phyloP scores from a whole-genome alignment of 2,797 vertebrate species.

The Mormyrops attenuatus region DNA sequence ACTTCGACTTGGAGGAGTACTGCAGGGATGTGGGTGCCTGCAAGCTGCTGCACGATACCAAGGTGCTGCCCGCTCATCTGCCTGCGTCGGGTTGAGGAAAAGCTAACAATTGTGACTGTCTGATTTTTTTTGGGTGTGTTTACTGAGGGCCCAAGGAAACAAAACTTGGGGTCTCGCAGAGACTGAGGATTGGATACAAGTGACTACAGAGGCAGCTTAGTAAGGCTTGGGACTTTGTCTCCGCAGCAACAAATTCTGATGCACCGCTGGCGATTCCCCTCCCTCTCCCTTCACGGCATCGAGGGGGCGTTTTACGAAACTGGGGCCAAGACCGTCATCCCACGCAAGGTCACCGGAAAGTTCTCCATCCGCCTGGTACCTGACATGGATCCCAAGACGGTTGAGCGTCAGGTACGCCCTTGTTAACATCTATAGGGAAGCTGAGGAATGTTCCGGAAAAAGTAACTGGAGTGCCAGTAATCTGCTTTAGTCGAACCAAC shows the following conservation, averaged over 20 bases:
- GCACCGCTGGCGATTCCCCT: conserved; percentile 93
- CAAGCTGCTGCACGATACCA: conserved; percentile 70
- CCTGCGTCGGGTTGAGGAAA: neutral
- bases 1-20: conserved; percentile 85
- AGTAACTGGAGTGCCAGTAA: neutral
- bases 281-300: conserved; percentile 90
- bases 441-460: neutral
- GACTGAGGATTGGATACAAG: neutral
- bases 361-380: conserved; percentile 95
- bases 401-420: conserved; percentile 71
- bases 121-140: neutral
- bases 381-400: conserved; percentile 82
- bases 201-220: neutral
- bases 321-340: conserved; percentile 91
- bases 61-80: conserved; percentile 56
- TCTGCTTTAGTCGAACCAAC: neutral
- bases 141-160: neutral
- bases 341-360: conserved; percentile 89
- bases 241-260: conserved; percentile 80
- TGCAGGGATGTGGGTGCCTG: conserved; percentile 71
- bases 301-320: conserved; percentile 87
- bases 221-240: neutral
- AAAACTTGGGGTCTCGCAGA: neutral
- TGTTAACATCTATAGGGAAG: neutral
- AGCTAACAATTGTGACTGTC: neutral